Conservation (phyloP, 2,888 invertebrate genomes). For the Papilio gigon region DNA sequence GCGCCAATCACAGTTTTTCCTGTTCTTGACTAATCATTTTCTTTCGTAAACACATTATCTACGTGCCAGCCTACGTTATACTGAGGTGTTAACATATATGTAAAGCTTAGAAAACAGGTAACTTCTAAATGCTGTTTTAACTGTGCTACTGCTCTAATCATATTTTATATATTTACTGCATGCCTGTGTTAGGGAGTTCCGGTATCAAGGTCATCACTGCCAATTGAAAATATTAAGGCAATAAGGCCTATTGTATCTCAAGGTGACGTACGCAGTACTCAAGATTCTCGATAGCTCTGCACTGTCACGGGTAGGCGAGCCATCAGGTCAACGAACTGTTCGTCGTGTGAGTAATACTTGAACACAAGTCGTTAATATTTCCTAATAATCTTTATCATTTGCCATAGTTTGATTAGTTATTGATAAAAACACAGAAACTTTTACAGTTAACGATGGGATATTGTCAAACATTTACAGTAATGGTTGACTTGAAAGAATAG, state of each 20-base stretch:
- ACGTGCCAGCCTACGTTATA: not conserved
- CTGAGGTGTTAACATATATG: not conserved
- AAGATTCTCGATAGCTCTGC: not conserved
- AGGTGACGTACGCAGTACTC: not conserved
- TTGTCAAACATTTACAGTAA: not conserved
- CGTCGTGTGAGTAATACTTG: not conserved
- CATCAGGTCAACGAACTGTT: conserved; percentile 7
- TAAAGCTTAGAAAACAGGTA: not conserved
- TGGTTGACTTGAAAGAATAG: not conserved
- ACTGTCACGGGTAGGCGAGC: not conserved
- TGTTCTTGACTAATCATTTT: conserved; percentile 21
- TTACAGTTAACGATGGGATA: not conserved
- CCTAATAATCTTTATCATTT: not conserved
- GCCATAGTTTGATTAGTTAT: not conserved
- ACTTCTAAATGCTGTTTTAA: not conserved
- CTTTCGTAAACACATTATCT: conserved; percentile 20
- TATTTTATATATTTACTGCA: not conserved
- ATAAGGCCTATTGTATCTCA: conserved; percentile 13
- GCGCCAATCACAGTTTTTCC: conserved; percentile 21
- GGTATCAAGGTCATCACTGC: not conserved
- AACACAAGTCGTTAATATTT: not conserved
- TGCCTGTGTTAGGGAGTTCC: not conserved
- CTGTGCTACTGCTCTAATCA: not conserved
- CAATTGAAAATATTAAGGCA: conserved; percentile 7
- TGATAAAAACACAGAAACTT: not conserved